Evolutionary conservation across 2,797 vertebrate species (phyloP), one percentile per base, ranked within the genome.

Genomic region (Sparidentex hasta): DNA sequence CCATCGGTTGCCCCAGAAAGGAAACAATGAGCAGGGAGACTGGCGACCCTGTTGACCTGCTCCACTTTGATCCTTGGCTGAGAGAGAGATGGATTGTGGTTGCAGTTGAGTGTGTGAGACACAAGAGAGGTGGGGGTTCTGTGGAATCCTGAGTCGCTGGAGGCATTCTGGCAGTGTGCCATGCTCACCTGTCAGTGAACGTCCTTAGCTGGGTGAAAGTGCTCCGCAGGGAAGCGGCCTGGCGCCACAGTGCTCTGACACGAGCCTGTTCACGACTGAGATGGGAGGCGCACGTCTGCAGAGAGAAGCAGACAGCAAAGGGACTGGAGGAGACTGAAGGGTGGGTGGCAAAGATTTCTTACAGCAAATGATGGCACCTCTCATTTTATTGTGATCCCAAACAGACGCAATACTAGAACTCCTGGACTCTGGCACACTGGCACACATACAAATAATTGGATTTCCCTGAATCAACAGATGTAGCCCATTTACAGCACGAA

Each of bases 181-280:
- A 75, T 29, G 61, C 94, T 94, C 89, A 98, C 97, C 95, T 96
- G 93, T 97, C 95, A 50, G 95, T 88, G 77, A 93, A 93, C 18
- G 90, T 90, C 76, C 95, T 95, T 47, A 97, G 91, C 78, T 97
- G 96, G n/a, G 94, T 92, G 85, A 97, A 95, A 79, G 92, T 86
- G 82, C 82, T 94, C 62, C 93, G 94, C 54, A 98, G 93, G 4
- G 92, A 94, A 17, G 95, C 88, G n/a, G 95, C 95, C 94, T 96
- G 96, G 93, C 94, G 95, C 96, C 96, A 96, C 76, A 97, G 90
- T 1, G 85, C 91, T 79, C 96, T 92, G 88, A 97, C 71, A 27
- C 86, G 91, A 78, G 78, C 88, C 81, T 96, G 93, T 63, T 96
- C 95, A 13, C 71, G 91, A 74, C 87, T 87, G 5, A 87, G 85